A percentile compares a stretch with the other conserved stretches of the same genome.
Evolutionary conservation across 2,113 vertebrate species (phyloP).

Genomic region (Gadus chalcogrammus): DNA sequence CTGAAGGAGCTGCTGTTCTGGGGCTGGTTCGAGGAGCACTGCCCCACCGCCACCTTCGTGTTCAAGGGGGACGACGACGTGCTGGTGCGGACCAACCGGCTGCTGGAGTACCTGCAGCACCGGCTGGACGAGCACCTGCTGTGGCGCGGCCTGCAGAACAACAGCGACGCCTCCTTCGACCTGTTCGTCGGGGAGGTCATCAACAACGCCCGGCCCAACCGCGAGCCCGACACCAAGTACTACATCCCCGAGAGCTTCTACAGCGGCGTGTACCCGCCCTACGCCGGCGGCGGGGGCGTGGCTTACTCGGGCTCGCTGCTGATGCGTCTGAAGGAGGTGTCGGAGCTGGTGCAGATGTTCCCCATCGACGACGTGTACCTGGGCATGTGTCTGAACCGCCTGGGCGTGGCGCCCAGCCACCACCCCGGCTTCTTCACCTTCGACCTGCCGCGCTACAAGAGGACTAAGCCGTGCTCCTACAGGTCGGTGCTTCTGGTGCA

Average conservation of each 20-base stretch:
- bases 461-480: conserved; percentile 66
- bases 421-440: conserved; percentile 76
- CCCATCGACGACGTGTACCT: conserved; percentile 78
- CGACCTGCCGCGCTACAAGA: conserved; percentile 59
- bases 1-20: conserved; percentile 79
- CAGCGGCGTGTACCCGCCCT: conserved; percentile 71
- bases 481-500: conserved; percentile 73
- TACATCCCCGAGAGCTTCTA: conserved; percentile 77
- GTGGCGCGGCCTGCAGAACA: conserved; percentile 26
- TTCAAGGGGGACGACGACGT: conserved; percentile 81
- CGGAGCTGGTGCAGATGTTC: conserved; percentile 68
- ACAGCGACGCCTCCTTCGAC: conserved; percentile 27
- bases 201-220: conserved; percentile 67
- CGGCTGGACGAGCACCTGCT: conserved; percentile 44
- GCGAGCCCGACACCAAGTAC: conserved; percentile 71
- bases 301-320: conserved; percentile 72
- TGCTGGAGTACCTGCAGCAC: conserved; percentile 66
- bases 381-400: conserved; percentile 65
- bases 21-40: conserved; percentile 68
- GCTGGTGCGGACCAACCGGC: conserved; percentile 69
- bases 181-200: conserved; percentile 76
- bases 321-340: conserved; percentile 53
- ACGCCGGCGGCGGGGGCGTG: conserved; percentile 77
- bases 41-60: conserved; percentile 62
- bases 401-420: conserved; percentile 66